Percentiles rank a stretch among this genome's conserved stretches.
These are phyloP conservation scores for Lutraria lutraria DNA, from an alignment of 2,888 invertebrate species.

Conservation along the genomic window DNA sequence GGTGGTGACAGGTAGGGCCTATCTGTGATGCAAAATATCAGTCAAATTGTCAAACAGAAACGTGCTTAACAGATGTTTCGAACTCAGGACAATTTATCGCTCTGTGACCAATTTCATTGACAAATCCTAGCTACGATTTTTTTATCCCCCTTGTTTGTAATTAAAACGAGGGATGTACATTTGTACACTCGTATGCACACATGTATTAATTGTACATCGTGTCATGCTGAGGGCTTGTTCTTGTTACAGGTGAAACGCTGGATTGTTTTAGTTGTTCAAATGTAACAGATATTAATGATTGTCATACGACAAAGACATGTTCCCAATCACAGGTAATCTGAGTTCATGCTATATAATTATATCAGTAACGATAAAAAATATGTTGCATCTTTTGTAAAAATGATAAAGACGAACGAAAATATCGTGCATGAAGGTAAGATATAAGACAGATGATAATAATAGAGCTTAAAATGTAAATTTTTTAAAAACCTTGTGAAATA, in stretches of 20 bases:
- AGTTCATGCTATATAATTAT: neutral
- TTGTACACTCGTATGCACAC: too few species aligned
- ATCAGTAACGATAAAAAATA: too few species aligned
- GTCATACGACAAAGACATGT: conserved; percentile 52
- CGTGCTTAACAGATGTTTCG: neutral
- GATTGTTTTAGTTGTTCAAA: conserved; percentile 60
- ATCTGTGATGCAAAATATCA: neutral
- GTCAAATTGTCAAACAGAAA: neutral
- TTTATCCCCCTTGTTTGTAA: too few species aligned
- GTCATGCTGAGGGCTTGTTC: neutral
- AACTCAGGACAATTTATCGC: neutral
- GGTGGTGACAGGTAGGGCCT: neutral
- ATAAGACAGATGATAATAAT: too few species aligned
- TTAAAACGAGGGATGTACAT: neutral
- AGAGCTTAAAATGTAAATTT: too few species aligned
- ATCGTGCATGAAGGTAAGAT: too few species aligned
- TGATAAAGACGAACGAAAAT: too few species aligned
- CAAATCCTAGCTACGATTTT: too few species aligned
- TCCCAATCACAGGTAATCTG: conserved; percentile 43
- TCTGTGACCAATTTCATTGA: neutral
- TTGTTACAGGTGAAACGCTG: conserved; percentile 39
- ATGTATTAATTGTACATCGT: too few species aligned
- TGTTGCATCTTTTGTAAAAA: too few species aligned
- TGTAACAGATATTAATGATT: conserved; percentile 45
- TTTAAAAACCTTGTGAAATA: too few species aligned